phyloP scores from a whole-genome alignment of 2,113 vertebrate genomes.

The Acanthisitta chloris region DNA sequence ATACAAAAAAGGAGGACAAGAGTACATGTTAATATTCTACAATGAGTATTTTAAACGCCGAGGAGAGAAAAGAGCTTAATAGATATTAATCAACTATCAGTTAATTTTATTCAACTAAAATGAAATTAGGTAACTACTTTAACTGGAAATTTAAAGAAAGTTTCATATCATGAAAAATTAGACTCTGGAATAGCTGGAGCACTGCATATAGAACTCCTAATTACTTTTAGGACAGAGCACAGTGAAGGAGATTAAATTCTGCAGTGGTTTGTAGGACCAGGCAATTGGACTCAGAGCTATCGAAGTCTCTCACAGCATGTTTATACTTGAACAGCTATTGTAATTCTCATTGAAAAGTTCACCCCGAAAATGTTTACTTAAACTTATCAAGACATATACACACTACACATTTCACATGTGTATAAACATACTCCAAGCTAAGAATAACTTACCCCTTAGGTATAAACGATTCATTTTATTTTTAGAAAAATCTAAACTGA shows the following conservation, averaged over 20 bases:
- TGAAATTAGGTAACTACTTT: conserved; percentile 5
- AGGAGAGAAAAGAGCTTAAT: background rate
- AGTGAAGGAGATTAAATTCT: conserved; percentile 18
- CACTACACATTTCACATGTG: background rate
- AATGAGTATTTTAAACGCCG: background rate
- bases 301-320: background rate
- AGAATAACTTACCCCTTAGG: background rate
- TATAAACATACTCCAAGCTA: background rate
- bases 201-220: conserved; percentile 19
- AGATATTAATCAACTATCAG: conserved; percentile 13
- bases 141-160: background rate
- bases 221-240: conserved; percentile 13
- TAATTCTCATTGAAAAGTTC: background rate
- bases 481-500: background rate
- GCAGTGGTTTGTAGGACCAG: background rate
- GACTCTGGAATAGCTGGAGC: background rate
- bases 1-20: background rate
- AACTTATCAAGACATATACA: background rate
- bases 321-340: background rate
- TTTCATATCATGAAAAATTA: conserved; percentile 19
- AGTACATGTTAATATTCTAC: background rate
- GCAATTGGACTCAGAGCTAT: background rate
- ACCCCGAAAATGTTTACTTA: background rate
- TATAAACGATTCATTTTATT: background rate
- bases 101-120: conserved; percentile 32